A percentile compares a stretch with the other conserved stretches of the same genome.
Evolutionary conservation across 2,113 vertebrate species (phyloP).

Genomic region (Amblyornis subalaris): DNA sequence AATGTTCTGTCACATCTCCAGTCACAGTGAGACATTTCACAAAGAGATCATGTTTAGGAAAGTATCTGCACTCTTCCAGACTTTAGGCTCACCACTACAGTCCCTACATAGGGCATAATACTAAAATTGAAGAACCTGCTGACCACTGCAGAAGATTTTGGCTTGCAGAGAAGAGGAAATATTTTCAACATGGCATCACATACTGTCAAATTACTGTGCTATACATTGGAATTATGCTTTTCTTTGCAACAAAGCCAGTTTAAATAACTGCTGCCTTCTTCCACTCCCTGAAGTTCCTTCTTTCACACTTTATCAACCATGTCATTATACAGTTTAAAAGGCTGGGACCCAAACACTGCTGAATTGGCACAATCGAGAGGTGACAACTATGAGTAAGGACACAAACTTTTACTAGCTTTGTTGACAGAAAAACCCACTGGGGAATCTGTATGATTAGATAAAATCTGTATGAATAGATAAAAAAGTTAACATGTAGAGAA

Average conservation of each 20-base stretch:
- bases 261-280: not conserved
- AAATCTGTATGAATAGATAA: not conserved
- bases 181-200: not conserved
- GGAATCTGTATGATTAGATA: not conserved
- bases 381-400: not conserved
- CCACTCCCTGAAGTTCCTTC: not conserved
- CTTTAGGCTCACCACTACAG: not conserved
- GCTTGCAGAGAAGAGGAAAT: not conserved
- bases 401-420: not conserved
- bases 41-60: not conserved
- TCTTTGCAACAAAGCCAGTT: not conserved
- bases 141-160: not conserved
- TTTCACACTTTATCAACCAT: not conserved
- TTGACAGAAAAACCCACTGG: not conserved
- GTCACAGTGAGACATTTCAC: not conserved
- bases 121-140: not conserved
- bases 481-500: not conserved
- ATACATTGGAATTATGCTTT: not conserved
- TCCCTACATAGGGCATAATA: not conserved
- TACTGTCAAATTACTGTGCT: not conserved
- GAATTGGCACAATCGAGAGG: rapidly evolving
- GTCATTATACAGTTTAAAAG: not conserved
- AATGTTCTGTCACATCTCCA: not conserved
- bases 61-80: not conserved
- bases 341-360: not conserved